These are phyloP conservation scores for Petrocephalus schoutedeni DNA, from an alignment of 2,797 vertebrate genomes.

Conservation along the genomic window DNA sequence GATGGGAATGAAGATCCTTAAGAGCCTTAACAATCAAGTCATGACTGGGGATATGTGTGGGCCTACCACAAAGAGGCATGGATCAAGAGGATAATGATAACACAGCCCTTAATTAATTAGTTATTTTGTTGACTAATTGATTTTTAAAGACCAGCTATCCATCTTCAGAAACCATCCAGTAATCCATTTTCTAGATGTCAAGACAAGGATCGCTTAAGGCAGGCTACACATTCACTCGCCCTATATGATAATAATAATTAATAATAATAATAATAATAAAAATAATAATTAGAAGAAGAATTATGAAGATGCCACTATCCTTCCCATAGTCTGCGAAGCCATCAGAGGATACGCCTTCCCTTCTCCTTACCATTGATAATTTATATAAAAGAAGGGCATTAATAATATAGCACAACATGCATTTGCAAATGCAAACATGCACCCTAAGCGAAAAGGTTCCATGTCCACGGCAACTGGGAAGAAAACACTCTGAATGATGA, in stretches of 20 bases:
- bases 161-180: conserved; percentile 1
- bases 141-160: conserved; percentile 1
- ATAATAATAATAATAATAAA: neutral
- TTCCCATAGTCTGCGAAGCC: neutral
- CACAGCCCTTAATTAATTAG: conserved; percentile 6
- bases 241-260: neutral
- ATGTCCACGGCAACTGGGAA: neutral
- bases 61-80: neutral
- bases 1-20: neutral
- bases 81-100: conserved; percentile 3
- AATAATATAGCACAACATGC: conserved; percentile 37
- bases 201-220: conserved; percentile 46
- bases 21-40: neutral
- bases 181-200: neutral
- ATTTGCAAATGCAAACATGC: conserved; percentile 35
- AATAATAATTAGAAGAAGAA: neutral
- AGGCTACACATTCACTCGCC: conserved; percentile 52
- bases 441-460: conserved; percentile 12
- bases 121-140: neutral
- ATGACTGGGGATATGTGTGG: neutral
- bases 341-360: conserved; percentile 7
- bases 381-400: conserved; percentile 30
- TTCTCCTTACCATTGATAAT: conserved; percentile 32
- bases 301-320: neutral
- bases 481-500: neutral